Base-by-base conservation (phyloP, 2,113 vertebrate genomes). In the Syngnathus floridae region DNA sequence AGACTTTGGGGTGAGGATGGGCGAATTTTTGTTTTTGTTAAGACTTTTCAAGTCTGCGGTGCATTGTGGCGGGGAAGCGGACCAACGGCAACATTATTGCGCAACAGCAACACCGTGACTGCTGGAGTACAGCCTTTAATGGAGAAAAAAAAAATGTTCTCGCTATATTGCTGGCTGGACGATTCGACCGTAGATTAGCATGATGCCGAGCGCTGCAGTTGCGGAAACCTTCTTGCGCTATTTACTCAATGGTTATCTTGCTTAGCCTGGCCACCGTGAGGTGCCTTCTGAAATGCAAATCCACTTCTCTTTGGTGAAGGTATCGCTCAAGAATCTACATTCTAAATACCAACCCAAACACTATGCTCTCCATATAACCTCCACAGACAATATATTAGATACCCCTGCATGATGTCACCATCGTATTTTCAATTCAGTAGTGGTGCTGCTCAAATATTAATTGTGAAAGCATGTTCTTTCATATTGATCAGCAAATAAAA, bases 11-110 rank as follows among this genome's bases (percentile, higher is more conserved):
- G 52, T 31, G 11, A 55, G 22, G 26, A 55, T 16, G 52, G n/a
- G 49, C 10, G 4, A 54, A 54, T 56, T 56, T 56, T 35, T 21
- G 62, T 26, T 60, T 12, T 43, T 43, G 5, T 61, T 16, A n/a
- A 59, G 49, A 36, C 10, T 64, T 49, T 1, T 63, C 3, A n/a
- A 8, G 40, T 74, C 54, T 77, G 60, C 59, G 67, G 81, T 76
- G 7, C 55, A 62, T 72, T 64, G 66, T 38, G 67, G 72, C 76
- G 85, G 77, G 88, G 86, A 88, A 70, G 85, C 87, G 89, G 87
- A 82, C 83, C 77, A 21, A 60, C 71, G 73, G 82, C 69, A 70
- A 75, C 76, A 83, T 31, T 66, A 41, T 62, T 43, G 67, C 65
- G 40, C 40, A 41, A 4, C 40, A 41, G 77, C 72, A 73, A 74